Evolutionary conservation across 2,113 vertebrate species (phyloP).

Genomic region (Pithys albifrons): DNA sequence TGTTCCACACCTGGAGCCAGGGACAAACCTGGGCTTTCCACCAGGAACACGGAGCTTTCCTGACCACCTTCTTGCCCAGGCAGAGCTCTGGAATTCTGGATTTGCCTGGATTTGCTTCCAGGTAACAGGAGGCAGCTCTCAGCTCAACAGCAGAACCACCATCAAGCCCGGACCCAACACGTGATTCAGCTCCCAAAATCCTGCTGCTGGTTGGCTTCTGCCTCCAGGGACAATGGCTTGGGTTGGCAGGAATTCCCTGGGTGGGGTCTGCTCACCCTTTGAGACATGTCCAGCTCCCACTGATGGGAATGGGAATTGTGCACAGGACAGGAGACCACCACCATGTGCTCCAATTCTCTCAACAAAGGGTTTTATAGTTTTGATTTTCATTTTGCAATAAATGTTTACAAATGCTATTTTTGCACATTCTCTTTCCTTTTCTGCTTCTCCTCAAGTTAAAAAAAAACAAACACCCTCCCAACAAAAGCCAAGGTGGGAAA

Average conservation of each 20-base stretch:
- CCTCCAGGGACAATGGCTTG: not conserved
- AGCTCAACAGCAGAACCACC: not conserved
- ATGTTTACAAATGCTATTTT: not conserved
- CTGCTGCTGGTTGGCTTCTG: not conserved
- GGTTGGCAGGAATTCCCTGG: not conserved
- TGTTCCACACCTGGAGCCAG: not conserved
- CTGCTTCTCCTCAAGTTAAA: not conserved
- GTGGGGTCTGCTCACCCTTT: not conserved
- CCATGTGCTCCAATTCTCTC: not conserved
- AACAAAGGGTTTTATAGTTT: not conserved
- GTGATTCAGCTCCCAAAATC: not conserved
- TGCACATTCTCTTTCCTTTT: not conserved
- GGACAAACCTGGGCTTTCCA: not conserved
- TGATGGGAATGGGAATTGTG: not conserved
- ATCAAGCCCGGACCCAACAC: not conserved
- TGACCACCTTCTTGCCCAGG: not conserved
- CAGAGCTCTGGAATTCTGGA: fast-evolving
- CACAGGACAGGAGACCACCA: not conserved
- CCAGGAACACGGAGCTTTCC: fast-evolving
- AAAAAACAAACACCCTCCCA: not conserved
- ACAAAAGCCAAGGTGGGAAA: not conserved
- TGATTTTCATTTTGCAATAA: not conserved
- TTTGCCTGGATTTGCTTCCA: not conserved
- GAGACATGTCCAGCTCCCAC: not conserved
- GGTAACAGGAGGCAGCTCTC: not conserved